Percentiles rank a stretch among this genome's conserved stretches.
These are phyloP conservation scores for Piezodorus guildinii DNA, from an alignment of 1,140 invertebrate genomes.

Conservation along the genomic window DNA sequence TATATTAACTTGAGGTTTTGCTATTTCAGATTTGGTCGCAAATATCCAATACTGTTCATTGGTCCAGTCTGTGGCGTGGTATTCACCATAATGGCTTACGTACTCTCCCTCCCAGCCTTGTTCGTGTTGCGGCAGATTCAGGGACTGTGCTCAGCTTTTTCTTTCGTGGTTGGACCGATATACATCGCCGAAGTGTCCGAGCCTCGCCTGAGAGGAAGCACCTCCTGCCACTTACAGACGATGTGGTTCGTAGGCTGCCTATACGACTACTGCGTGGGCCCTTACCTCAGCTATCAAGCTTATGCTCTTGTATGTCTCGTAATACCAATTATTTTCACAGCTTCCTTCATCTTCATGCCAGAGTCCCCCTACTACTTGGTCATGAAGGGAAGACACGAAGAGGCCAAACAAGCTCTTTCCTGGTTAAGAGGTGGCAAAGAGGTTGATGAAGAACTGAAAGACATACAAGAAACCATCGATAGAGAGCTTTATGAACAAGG, in stretches of 20 bases:
- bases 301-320: slow-evolving; percentile 51
- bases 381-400: slow-evolving; percentile 42
- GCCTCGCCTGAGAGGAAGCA: slow-evolving; percentile 26
- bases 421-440: slow-evolving; percentile 43
- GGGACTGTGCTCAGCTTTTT: slow-evolving; percentile 58
- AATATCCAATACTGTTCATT: slow-evolving; percentile 48
- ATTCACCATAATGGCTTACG: slow-evolving; percentile 45
- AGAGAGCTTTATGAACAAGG: slow-evolving; percentile 49
- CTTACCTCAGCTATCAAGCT: slow-evolving; percentile 50
- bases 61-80: slow-evolving; percentile 60
- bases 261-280: slow-evolving; percentile 61
- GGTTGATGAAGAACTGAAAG: slow-evolving; percentile 22
- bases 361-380: slow-evolving; percentile 68
- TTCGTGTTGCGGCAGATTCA: slow-evolving; percentile 28
- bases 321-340: slow-evolving; percentile 48
- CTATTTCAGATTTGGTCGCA: slow-evolving; percentile 23
- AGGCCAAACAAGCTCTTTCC: slow-evolving; percentile 49
- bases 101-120: slow-evolving; percentile 40
- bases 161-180: slow-evolving; percentile 66
- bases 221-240: slow-evolving; percentile 20
- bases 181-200: slow-evolving; percentile 70
- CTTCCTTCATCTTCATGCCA: slow-evolving; percentile 60
- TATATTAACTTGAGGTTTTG: too few relatives aligned
- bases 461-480: slow-evolving; percentile 23
- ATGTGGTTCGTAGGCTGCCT: slow-evolving; percentile 60